phyloP scores from a whole-genome alignment of 2,797 vertebrate genomes.

The Neomorphus geoffroyi region DNA sequence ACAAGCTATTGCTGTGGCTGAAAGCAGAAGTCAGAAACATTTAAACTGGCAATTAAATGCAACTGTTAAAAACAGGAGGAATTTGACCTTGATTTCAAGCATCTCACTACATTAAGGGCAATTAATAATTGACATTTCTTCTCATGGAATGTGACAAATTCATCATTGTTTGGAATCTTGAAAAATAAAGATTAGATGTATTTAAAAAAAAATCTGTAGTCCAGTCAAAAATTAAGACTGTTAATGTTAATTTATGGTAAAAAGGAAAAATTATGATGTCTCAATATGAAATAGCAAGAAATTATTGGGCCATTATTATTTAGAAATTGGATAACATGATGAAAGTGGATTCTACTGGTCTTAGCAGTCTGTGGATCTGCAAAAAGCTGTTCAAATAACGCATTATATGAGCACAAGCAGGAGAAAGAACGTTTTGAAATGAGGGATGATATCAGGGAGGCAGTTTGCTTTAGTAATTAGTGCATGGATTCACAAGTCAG shows the following conservation, averaged over 20 bases:
- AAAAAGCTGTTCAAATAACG: neutral
- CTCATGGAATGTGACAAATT: conserved; percentile 1
- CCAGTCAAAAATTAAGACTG: neutral
- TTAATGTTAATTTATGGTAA: neutral
- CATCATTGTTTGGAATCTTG: neutral
- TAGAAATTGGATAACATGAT: neutral
- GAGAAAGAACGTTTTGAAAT: neutral
- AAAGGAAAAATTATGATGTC: neutral
- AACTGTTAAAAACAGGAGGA: neutral
- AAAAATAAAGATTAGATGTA: neutral
- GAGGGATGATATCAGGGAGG: conserved; percentile 4
- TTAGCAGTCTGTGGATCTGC: neutral
- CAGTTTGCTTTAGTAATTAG: conserved; percentile 38
- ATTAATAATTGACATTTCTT: conserved; percentile 11
- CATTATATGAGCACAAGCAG: neutral
- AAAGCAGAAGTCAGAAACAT: conserved; percentile 6
- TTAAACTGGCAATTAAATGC: conserved; percentile 2
- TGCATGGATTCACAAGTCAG: neutral
- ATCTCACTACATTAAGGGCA: neutral
- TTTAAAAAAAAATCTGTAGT: neutral
- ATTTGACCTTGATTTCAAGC: conserved; percentile 11
- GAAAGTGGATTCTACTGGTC: neutral
- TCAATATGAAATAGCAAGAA: neutral
- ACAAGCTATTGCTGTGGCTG: neutral
- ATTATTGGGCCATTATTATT: neutral